Evolutionary conservation across 2,888 invertebrate genomes (phyloP).

Genomic region (Conchocele bisecta): DNA sequence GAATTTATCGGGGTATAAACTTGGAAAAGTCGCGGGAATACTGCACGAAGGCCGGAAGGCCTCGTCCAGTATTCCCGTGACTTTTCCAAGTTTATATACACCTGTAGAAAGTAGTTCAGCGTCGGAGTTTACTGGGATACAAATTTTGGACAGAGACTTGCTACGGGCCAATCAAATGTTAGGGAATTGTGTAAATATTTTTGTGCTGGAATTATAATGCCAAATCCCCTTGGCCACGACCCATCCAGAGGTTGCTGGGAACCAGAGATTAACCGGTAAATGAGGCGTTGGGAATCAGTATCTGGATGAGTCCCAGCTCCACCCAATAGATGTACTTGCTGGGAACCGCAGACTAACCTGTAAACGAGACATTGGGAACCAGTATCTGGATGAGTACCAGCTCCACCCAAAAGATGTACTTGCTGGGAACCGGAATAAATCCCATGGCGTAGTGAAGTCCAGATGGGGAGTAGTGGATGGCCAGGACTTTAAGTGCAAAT

Average conservation of each 20-base stretch:
- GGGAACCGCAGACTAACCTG: conserved; percentile 83
- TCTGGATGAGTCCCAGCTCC: conserved; percentile 86
- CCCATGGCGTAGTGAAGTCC: conserved; percentile 78
- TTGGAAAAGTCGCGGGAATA: too few species aligned
- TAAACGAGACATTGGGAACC: conserved; percentile 86
- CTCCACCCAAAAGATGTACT: conserved; percentile 86
- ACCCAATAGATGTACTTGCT: conserved; percentile 86
- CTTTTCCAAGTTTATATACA: too few species aligned
- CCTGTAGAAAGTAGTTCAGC: too few species aligned
- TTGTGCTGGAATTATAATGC: too few species aligned
- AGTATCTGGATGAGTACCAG: conserved; percentile 86
- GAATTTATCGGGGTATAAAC: too few species aligned
- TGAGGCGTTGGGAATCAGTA: conserved; percentile 87
- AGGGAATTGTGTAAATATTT: too few species aligned
- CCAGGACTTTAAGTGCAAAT: conserved; percentile 86
- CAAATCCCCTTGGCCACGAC: too few species aligned
- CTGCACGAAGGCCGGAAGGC: too few species aligned
- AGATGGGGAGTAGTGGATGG: conserved; percentile 81
- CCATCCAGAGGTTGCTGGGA: background rate
- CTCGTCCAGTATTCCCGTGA: too few species aligned
- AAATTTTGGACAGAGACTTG: too few species aligned
- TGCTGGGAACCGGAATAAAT: conserved; percentile 84
- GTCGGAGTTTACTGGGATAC: too few species aligned
- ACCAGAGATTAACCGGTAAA: conserved; percentile 81
- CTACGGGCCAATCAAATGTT: too few species aligned